These are phyloP conservation scores for Xiphophorus hellerii DNA, from an alignment of 2,113 vertebrate genomes.

Conservation along the genomic window DNA sequence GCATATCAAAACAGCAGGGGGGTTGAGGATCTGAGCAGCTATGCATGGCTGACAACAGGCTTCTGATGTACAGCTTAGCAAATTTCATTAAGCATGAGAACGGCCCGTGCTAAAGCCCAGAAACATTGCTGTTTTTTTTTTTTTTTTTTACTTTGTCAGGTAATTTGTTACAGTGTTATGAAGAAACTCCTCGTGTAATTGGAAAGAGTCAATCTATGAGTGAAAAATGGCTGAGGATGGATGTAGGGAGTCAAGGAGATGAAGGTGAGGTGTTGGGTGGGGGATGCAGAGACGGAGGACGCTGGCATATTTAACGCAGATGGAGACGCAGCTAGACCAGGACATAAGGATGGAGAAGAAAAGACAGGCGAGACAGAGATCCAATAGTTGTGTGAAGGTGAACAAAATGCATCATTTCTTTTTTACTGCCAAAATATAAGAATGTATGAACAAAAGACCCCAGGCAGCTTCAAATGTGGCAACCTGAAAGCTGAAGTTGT, in stretches of 20 bases:
- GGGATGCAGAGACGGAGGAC: constrained; percentile 42
- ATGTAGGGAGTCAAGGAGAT: constrained; percentile 36
- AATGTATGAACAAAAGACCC: constrained; percentile 17
- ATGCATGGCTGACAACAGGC: constrained; percentile 55
- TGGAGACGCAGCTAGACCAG: constrained; percentile 23
- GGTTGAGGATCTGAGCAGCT: constrained; percentile 43
- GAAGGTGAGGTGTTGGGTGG: constrained; percentile 21
- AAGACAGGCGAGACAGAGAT: constrained; percentile 31
- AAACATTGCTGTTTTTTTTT: constrained; percentile 71
- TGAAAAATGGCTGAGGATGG: constrained; percentile 45
- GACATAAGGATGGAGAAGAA: constrained; percentile 28
- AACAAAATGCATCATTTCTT: constrained; percentile 23
- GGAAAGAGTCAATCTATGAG: constrained; percentile 75
- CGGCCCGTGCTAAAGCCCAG: constrained; percentile 64
- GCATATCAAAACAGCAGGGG: constrained; percentile 69
- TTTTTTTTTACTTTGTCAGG: constrained; percentile 80
- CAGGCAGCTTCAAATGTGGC: constrained; percentile 45
- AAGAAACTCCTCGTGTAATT: constrained; percentile 77
- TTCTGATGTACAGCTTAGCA: constrained; percentile 73
- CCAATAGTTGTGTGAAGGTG: constrained; percentile 25
- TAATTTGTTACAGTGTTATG: constrained; percentile 77
- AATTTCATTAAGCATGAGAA: constrained; percentile 78
- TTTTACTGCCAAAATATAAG: constrained; percentile 14
- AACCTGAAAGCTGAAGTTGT: constrained; percentile 38
- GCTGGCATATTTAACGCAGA: constrained; percentile 35